Evolutionary conservation across 2,888 invertebrate species (phyloP).

Genomic region (Zygogramma bicolorata): DNA sequence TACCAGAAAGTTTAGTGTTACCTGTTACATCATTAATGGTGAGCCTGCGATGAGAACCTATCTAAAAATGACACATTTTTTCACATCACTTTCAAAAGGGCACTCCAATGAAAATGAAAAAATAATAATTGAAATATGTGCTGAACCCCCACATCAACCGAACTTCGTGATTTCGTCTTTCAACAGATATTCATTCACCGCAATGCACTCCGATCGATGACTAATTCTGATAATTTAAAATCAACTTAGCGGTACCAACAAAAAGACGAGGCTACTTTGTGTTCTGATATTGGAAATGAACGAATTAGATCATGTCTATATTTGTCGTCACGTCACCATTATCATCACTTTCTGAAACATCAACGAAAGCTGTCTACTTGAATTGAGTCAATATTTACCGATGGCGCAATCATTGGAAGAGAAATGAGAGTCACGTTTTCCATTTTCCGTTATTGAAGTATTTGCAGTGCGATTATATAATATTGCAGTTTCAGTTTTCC

Average conservation of each 20-base stretch:
- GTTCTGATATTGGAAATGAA: slow-evolving; percentile 48
- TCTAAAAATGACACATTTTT: too few relatives aligned
- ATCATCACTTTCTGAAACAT: slow-evolving; percentile 31
- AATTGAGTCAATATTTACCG: slow-evolving; percentile 23
- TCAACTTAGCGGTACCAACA: slow-evolving; percentile 7
- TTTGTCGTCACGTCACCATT: slow-evolving; percentile 46
- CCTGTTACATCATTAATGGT: too few relatives aligned
- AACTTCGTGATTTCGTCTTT: not conserved
- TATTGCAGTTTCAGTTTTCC: not conserved
- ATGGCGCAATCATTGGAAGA: slow-evolving; percentile 10
- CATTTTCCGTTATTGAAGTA: not conserved
- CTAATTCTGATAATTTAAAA: not conserved
- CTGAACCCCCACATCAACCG: too few relatives aligned
- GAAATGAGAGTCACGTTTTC: not conserved
- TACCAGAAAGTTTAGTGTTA: too few relatives aligned
- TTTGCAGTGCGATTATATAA: not conserved
- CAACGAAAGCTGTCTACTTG: slow-evolving; percentile 9
- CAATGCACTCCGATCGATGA: not conserved
- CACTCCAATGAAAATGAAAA: too few relatives aligned
- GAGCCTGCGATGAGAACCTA: too few relatives aligned
- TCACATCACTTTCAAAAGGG: too few relatives aligned
- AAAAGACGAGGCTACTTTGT: slow-evolving; percentile 16
- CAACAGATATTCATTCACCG: not conserved
- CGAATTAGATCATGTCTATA: slow-evolving; percentile 57
- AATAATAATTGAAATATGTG: too few relatives aligned